phyloP scores from a whole-genome alignment of 2,113 vertebrate species.

The Xenopus borealis region DNA sequence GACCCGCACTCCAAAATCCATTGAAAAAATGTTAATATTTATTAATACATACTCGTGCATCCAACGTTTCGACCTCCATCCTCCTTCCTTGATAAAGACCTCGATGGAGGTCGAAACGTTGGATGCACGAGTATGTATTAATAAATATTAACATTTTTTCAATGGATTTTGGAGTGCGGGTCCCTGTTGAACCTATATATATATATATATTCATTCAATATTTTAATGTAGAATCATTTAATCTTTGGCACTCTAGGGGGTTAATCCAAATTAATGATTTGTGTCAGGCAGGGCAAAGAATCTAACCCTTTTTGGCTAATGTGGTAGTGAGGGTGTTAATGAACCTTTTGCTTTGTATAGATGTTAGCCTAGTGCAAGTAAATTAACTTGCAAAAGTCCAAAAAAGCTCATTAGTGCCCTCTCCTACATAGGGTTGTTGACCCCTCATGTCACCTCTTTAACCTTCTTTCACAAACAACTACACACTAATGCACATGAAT shows the following conservation, averaged over 20 bases:
- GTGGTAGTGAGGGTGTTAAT: background rate
- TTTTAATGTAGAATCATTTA: background rate
- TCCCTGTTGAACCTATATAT: too few species aligned
- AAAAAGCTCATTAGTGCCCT: background rate
- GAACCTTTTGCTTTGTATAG: background rate
- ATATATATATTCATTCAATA: too few species aligned
- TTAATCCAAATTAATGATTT: background rate
- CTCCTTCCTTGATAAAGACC: too few species aligned
- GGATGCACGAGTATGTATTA: too few species aligned
- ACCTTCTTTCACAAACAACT: background rate
- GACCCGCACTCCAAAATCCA: too few species aligned
- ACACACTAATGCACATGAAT: background rate
- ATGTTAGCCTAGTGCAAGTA: background rate
- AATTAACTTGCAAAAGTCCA: background rate
- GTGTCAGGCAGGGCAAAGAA: background rate
- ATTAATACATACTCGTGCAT: too few species aligned
- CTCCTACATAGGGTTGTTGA: background rate
- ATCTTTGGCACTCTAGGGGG: background rate
- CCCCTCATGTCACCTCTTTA: background rate
- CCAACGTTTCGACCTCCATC: too few species aligned
- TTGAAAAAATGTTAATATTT: too few species aligned
- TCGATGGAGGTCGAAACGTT: too few species aligned
- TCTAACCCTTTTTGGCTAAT: background rate
- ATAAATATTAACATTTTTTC: too few species aligned
- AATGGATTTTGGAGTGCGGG: too few species aligned